Conservation (phyloP, 2,797 vertebrate genomes). For the Cuniculus paca region DNA sequence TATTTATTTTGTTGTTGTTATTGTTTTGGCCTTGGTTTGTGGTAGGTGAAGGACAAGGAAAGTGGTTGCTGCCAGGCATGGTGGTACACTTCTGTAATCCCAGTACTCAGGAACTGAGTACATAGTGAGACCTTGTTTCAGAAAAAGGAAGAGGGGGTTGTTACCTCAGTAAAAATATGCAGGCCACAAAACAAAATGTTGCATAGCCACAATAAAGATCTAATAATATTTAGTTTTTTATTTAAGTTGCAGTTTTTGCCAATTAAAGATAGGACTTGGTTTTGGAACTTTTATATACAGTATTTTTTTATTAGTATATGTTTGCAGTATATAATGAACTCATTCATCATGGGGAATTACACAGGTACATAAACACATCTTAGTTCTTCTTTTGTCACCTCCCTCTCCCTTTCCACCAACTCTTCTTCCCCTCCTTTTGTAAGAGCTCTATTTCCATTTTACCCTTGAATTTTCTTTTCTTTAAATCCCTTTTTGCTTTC, state of each 20-base stretch:
- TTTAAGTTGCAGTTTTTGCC: slow-evolving; percentile 61
- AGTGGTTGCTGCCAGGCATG: not conserved
- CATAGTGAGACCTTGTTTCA: not conserved
- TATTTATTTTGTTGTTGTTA: slow-evolving; percentile 6
- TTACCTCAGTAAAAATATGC: slow-evolving; percentile 60
- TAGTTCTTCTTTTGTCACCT: not conserved
- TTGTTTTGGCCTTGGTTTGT: slow-evolving; percentile 13
- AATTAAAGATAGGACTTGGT: slow-evolving; percentile 4
- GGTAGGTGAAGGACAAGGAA: not conserved
- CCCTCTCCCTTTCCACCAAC: not conserved
- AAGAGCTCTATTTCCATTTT: not conserved
- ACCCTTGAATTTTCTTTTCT: not conserved
- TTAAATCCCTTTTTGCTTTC: not conserved
- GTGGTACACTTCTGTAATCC: not conserved
- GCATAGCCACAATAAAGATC: slow-evolving; percentile 9
- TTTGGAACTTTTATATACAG: slow-evolving; percentile 57
- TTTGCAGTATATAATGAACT: not conserved
- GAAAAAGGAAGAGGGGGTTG: not conserved
- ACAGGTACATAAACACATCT: not conserved
- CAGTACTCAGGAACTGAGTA: not conserved
- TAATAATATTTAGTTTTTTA: slow-evolving; percentile 10
- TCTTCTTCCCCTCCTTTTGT: not conserved
- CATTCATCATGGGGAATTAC: not conserved
- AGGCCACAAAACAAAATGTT: slow-evolving; percentile 32
- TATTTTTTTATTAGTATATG: not conserved